phyloP scores from a whole-genome alignment of 2,888 invertebrate species.

The Atrina japonica region DNA sequence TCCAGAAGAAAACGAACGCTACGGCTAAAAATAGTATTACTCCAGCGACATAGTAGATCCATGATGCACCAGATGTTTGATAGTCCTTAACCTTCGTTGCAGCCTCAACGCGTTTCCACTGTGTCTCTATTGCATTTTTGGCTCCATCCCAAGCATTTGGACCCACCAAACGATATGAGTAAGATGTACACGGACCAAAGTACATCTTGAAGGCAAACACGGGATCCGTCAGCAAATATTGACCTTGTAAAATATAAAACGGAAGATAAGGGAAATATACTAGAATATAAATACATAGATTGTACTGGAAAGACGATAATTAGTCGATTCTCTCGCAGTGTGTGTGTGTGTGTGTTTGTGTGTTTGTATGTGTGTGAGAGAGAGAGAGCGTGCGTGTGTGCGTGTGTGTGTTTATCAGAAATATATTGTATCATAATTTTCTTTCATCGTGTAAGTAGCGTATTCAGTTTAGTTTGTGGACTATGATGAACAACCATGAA shows the following conservation, averaged over 20 bases:
- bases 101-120: slow-evolving; percentile 63
- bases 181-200: slow-evolving; percentile 77
- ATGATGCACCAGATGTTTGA: neutral
- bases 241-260: slow-evolving; percentile 52
- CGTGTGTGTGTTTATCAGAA: too few species aligned
- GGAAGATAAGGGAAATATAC: too few species aligned
- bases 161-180: slow-evolving; percentile 80
- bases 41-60: neutral
- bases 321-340: too few species aligned
- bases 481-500: too few species aligned
- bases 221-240: slow-evolving; percentile 64
- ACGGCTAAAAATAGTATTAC: neutral
- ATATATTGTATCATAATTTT: too few species aligned
- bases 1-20: neutral
- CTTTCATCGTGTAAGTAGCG: too few species aligned
- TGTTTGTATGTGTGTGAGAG: too few species aligned
- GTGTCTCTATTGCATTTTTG: slow-evolving; percentile 79
- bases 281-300: too few species aligned
- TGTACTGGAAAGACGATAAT: too few species aligned
- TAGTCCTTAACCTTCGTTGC: neutral
- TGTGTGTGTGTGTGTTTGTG: too few species aligned
- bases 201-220: slow-evolving; percentile 68
- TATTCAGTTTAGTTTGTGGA: too few species aligned
- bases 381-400: too few species aligned
- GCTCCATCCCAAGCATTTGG: slow-evolving; percentile 81